Evolutionary conservation across 2,113 vertebrate genomes (phyloP).

Genomic region (Dissostichus mawsoni): DNA sequence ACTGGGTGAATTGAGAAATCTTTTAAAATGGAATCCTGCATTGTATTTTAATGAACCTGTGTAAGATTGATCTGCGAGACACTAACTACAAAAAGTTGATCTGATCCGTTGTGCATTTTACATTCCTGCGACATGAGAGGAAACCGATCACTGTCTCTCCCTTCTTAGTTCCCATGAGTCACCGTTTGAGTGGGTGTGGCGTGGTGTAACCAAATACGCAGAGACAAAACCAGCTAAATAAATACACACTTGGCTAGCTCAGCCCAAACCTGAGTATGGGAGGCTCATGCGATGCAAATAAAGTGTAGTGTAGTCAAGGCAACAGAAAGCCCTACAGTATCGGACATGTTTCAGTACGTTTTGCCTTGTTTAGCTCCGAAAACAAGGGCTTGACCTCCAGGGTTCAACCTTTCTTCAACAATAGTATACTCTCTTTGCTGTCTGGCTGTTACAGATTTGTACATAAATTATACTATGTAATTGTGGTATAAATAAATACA

Average conservation of each 20-base stretch:
- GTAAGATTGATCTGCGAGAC: neutral
- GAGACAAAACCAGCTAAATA: neutral
- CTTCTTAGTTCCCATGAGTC: constrained; percentile 44
- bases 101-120: neutral
- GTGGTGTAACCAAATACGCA: constrained; percentile 23
- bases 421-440: too few species aligned
- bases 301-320: neutral
- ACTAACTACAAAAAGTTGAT: neutral
- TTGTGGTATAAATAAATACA: too few species aligned
- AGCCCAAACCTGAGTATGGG: neutral
- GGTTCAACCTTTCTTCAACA: neutral
- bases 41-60: neutral
- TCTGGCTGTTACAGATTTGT: too few species aligned
- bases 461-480: too few species aligned
- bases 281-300: constrained; percentile 47
- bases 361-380: neutral
- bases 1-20: neutral
- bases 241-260: neutral
- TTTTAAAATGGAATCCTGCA: neutral
- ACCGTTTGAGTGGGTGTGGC: constrained; percentile 51
- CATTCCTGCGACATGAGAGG: constrained; percentile 28
- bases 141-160: neutral
- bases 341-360: neutral
- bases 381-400: too few species aligned
- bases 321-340: neutral